phyloP scores from a whole-genome alignment of 2,888 invertebrate species.

The Clusia tigrina region DNA sequence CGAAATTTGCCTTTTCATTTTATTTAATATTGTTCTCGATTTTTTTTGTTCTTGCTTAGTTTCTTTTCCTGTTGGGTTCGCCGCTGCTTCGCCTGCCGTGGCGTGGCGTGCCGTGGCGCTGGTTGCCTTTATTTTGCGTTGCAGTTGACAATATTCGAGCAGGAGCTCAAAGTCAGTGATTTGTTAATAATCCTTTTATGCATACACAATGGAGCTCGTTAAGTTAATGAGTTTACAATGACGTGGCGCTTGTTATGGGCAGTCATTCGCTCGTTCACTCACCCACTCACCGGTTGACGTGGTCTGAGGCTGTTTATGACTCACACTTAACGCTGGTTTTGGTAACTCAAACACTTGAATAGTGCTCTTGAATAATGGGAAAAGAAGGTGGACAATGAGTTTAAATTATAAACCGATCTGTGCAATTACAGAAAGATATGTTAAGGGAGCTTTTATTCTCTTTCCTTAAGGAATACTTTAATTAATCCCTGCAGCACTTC shows the following conservation, averaged over 20 bases:
- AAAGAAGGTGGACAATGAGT: too few species aligned
- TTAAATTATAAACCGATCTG: too few species aligned
- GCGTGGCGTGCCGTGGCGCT: too few species aligned
- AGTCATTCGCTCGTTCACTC: not conserved
- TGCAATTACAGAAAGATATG: too few species aligned
- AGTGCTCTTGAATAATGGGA: too few species aligned
- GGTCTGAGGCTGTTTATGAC: constrained; percentile 7
- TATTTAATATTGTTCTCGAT: not conserved
- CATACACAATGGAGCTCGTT: constrained; percentile 58
- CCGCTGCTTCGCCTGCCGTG: constrained; percentile 18
- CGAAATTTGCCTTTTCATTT: constrained; percentile 20
- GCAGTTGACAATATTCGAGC: constrained; percentile 54
- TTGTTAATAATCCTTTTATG: constrained; percentile 63
- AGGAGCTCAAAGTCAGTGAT: constrained; percentile 55
- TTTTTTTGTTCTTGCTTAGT: constrained; percentile 2
- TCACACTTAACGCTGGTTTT: too few species aligned
- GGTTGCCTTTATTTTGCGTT: constrained; percentile 40
- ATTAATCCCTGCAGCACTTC: too few species aligned
- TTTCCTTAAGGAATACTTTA: too few species aligned
- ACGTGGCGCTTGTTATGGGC: constrained; percentile 28
- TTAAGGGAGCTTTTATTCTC: too few species aligned
- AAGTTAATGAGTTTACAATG: constrained; percentile 47
- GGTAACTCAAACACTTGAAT: too few species aligned
- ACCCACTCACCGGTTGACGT: not conserved
- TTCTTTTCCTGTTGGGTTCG: not conserved